phyloP scores from a whole-genome alignment of 1,140 invertebrate species.

The Pseudomyrmex flavicornis region DNA sequence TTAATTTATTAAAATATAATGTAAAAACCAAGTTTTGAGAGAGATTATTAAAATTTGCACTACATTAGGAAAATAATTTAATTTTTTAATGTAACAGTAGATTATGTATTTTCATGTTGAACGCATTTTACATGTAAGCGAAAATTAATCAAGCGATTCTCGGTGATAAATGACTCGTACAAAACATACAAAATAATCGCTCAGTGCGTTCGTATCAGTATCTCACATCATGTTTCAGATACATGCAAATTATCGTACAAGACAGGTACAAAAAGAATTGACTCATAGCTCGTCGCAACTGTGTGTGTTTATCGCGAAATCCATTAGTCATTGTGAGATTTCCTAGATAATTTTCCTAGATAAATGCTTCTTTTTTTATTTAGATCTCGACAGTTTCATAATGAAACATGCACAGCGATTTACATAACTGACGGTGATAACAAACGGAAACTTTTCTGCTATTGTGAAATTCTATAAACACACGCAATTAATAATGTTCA shows the following conservation, averaged over 20 bases:
- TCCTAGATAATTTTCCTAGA: constrained; percentile 44
- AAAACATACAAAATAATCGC: not conserved
- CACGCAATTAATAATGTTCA: constrained; percentile 16
- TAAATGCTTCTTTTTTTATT: constrained; percentile 20
- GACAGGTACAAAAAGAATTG: constrained; percentile 3
- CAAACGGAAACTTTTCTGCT: not conserved
- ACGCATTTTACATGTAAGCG: too few relatives aligned
- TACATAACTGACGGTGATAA: constrained; percentile 17
- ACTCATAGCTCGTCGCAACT: constrained; percentile 9
- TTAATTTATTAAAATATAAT: too few relatives aligned
- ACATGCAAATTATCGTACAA: not conserved
- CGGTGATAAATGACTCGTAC: constrained; percentile 20
- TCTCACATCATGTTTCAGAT: constrained; percentile 26
- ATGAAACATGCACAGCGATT: not conserved
- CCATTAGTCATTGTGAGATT: constrained; percentile 18
- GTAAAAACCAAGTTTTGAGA: too few relatives aligned
- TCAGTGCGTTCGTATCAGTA: not conserved
- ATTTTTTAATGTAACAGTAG: too few relatives aligned
- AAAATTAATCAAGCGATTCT: too few relatives aligned
- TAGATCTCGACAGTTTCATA: not conserved
- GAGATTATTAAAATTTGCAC: too few relatives aligned
- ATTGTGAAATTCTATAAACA: constrained; percentile 9
- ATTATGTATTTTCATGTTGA: too few relatives aligned
- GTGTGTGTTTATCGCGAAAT: constrained; percentile 14
- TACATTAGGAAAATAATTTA: too few relatives aligned